phyloP scores from a whole-genome alignment of 2,113 vertebrate genomes.

The Aptenodytes forsteri region DNA sequence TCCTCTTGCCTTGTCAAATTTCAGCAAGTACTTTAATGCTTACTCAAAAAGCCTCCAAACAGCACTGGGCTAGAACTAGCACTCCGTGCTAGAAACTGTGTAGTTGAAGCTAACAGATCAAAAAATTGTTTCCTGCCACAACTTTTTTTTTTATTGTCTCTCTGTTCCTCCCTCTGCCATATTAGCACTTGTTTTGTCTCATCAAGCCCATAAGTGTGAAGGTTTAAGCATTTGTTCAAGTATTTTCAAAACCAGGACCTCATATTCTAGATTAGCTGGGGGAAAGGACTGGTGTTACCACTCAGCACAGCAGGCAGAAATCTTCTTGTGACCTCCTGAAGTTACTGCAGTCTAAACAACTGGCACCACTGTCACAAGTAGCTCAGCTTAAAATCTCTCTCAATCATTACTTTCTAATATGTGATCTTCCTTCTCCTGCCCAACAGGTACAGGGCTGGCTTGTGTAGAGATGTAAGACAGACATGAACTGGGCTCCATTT shows the following conservation, averaged over 20 bases:
- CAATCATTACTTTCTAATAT: not conserved
- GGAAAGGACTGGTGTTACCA: not conserved
- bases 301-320: not conserved
- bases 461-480: not conserved
- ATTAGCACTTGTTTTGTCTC: not conserved
- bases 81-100: not conserved
- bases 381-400: not conserved
- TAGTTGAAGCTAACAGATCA: not conserved
- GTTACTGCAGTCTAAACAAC: not conserved
- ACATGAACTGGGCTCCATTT: not conserved
- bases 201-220: not conserved
- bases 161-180: not conserved
- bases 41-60: not conserved
- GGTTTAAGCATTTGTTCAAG: not conserved
- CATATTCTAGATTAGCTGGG: not conserved
- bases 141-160: not conserved
- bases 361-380: not conserved
- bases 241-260: not conserved
- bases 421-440: not conserved
- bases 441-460: not conserved
- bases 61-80: not conserved
- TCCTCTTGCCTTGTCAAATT: not conserved
- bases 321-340: not conserved
- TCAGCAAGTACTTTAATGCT: not conserved
- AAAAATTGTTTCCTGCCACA: not conserved